These are phyloP conservation scores for Acanthisitta chloris DNA, from an alignment of 2,113 vertebrate genomes.

Conservation along the genomic window DNA sequence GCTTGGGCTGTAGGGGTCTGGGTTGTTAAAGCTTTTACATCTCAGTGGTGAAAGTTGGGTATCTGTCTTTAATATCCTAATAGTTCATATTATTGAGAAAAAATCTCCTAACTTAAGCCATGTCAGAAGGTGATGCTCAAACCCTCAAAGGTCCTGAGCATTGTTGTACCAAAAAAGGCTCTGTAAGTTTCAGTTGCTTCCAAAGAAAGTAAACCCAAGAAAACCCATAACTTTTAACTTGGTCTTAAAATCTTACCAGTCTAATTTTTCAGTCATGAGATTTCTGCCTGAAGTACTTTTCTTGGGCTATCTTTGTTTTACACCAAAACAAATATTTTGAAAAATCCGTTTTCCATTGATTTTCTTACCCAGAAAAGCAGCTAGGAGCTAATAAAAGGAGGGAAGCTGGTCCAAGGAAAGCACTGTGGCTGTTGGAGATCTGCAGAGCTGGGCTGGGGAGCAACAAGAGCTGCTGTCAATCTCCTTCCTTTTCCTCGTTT, in stretches of 20 bases:
- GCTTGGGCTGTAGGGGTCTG: background rate
- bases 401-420: conserved; percentile 68
- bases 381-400: conserved; percentile 70
- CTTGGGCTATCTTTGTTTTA: conserved; percentile 61
- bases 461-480: conserved; percentile 37
- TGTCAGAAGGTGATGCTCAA: background rate
- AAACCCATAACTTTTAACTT: conserved; percentile 22
- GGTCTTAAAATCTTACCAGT: conserved; percentile 28
- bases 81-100: conserved; percentile 7
- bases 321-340: conserved; percentile 69
- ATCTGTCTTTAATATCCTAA: background rate
- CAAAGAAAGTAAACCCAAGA: conserved; percentile 38
- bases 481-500: background rate
- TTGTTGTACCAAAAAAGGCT: background rate
- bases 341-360: conserved; percentile 71
- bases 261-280: conserved; percentile 35
- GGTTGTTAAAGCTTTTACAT: conserved; percentile 21
- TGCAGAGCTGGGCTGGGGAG: conserved; percentile 44
- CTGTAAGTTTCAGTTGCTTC: conserved; percentile 18
- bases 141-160: background rate
- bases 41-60: background rate
- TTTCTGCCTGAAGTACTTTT: conserved; percentile 64
- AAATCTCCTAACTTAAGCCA: background rate
- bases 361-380: conserved; percentile 69
- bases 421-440: conserved; percentile 37